Conservation (phyloP, 2,797 vertebrate genomes). For the Anguilla megastoma region DNA sequence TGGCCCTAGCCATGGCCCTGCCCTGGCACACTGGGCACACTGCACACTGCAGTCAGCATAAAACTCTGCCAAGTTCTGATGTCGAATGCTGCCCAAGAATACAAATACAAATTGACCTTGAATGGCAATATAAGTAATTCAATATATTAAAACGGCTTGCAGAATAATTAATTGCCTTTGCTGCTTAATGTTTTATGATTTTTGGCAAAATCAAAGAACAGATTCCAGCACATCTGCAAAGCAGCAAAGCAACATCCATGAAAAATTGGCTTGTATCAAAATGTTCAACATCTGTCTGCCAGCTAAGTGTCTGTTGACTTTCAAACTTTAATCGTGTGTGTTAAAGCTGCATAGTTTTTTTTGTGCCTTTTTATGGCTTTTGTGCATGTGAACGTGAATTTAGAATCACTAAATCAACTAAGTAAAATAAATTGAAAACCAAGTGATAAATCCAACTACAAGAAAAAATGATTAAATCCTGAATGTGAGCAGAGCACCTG, state of each 20-base stretch:
- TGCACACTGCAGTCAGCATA: constrained; percentile 49
- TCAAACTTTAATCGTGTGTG: background rate
- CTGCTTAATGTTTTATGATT: background rate
- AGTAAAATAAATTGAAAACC: background rate
- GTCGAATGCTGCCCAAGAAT: constrained; percentile 17
- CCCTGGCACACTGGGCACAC: constrained; percentile 35
- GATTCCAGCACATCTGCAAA: background rate
- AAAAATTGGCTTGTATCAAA: background rate
- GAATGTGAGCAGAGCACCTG: background rate
- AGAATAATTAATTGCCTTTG: background rate
- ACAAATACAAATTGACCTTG: constrained; percentile 4
- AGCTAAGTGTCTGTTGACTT: background rate
- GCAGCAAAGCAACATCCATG: background rate
- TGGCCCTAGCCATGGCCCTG: background rate
- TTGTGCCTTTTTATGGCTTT: background rate
- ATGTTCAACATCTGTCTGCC: background rate
- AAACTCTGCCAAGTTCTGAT: background rate
- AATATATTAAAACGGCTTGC: background rate
- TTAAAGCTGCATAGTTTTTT: background rate
- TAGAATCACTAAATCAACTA: background rate
- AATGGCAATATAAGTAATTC: background rate
- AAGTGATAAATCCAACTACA: background rate
- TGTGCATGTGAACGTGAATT: background rate
- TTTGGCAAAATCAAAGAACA: background rate
- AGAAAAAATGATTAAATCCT: background rate